Evolutionary conservation across 2,888 invertebrate species (phyloP).

Genomic region (Caenorhabditis virilis): DNA sequence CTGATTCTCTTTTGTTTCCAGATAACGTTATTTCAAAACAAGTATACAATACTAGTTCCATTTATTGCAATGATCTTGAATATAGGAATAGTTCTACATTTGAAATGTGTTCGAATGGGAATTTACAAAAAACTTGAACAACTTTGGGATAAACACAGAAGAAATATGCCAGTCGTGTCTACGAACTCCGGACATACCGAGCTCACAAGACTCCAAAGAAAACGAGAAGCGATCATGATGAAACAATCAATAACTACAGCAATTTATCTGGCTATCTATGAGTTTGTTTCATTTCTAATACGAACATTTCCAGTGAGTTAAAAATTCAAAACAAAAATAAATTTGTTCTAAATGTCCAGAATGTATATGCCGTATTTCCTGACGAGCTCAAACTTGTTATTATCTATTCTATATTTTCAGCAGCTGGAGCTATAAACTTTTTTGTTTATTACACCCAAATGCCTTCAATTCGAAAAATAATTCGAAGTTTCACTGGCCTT

Average conservation of each 20-base stretch:
- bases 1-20: too few relatives aligned
- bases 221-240: not conserved
- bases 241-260: not conserved
- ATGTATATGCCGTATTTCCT: not conserved
- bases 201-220: not conserved
- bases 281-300: not conserved
- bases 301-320: not conserved
- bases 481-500: not conserved
- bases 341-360: not conserved
- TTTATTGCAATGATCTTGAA: not conserved
- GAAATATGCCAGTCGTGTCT: too few relatives aligned
- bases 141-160: too few relatives aligned
- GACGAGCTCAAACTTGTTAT: not conserved
- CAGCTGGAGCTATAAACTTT: not conserved
- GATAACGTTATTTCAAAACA: not conserved
- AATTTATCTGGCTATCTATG: not conserved
- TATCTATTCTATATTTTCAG: not conserved
- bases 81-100: not conserved
- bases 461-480: not conserved
- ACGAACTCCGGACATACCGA: not conserved
- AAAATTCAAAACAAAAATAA: too few relatives aligned
- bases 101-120: not conserved
- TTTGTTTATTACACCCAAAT: not conserved
- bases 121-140: too few relatives aligned
- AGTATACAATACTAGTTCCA: not conserved